Evolutionary conservation across 2,888 invertebrate species (phyloP).

Genomic region (Calameuta idolon): DNA sequence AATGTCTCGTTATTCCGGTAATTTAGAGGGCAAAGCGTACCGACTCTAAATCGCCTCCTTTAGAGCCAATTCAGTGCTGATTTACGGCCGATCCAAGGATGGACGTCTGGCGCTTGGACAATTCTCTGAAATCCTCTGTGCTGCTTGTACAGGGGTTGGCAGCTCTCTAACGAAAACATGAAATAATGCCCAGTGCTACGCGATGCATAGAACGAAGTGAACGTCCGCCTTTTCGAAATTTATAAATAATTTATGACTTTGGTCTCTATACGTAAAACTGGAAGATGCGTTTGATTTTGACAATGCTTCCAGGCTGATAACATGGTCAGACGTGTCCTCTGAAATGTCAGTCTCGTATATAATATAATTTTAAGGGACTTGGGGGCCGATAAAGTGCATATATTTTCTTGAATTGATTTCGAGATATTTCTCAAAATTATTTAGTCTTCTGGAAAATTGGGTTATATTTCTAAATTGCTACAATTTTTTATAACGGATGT

Average conservation of each 20-base stretch:
- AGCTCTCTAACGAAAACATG: not conserved
- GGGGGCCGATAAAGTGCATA: not conserved
- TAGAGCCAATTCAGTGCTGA: constrained; percentile 44
- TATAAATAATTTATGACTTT: not conserved
- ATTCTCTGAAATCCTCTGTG: not conserved
- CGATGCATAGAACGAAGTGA: not conserved
- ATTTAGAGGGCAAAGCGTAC: constrained; percentile 40
- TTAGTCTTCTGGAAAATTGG: too few relatives aligned
- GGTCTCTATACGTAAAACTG: not conserved
- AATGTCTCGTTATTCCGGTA: constrained; percentile 48
- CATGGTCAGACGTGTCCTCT: not conserved
- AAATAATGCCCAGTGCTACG: not conserved
- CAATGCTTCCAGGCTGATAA: not conserved
- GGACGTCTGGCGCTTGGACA: constrained; percentile 18
- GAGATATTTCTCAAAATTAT: too few relatives aligned
- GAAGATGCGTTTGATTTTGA: not conserved
- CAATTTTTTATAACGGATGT: too few relatives aligned
- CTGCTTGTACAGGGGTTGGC: not conserved
- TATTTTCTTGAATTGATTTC: not conserved
- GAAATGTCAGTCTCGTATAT: not conserved
- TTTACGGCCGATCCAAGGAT: constrained; percentile 31
- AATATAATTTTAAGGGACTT: not conserved
- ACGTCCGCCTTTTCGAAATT: not conserved
- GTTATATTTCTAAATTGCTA: too few relatives aligned
- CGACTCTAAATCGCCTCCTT: constrained; percentile 48